A percentile compares a stretch with the other conserved stretches of the same genome.
These are phyloP conservation scores for Xenus cinereus DNA, from an alignment of 2,113 vertebrate species.

Conservation along the genomic window DNA sequence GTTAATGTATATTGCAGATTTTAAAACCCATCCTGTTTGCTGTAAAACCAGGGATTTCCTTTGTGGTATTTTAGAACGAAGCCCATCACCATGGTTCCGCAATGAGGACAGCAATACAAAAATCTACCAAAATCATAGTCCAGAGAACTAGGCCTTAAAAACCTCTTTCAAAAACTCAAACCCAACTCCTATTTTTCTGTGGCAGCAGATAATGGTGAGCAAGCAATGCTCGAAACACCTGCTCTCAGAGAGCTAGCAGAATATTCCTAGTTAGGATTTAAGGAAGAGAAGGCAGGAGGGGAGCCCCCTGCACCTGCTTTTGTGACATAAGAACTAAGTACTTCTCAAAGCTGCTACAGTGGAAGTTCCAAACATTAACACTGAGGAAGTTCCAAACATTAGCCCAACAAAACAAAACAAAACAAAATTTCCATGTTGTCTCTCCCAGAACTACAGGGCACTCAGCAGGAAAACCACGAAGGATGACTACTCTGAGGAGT, in stretches of 20 bases:
- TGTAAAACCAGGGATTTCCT: neutral
- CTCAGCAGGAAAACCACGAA: neutral
- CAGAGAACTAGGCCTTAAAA: neutral
- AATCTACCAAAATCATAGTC: neutral
- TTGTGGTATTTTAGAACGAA: neutral
- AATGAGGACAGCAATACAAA: neutral
- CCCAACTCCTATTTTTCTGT: neutral
- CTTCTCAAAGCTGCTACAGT: neutral
- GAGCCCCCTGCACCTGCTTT: neutral
- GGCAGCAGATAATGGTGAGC: neutral
- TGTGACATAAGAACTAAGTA: neutral
- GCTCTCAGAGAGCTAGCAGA: neutral
- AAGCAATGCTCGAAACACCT: neutral
- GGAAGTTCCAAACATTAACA: neutral
- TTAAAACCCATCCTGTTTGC: neutral
- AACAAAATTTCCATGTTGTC: neutral
- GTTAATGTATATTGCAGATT: constrained; percentile 6
- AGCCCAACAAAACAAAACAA: no score
- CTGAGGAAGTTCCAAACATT: neutral
- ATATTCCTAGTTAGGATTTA: neutral
- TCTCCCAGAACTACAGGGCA: neutral
- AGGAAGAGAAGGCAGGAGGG: neutral
- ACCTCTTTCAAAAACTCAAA: neutral
- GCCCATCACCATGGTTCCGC: neutral
- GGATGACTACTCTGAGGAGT: neutral